A percentile compares a stretch with the other conserved stretches of the same genome.
These are phyloP conservation scores for Percopsis omiscomaycus DNA, from an alignment of 2,797 vertebrate genomes.

Conservation along the genomic window DNA sequence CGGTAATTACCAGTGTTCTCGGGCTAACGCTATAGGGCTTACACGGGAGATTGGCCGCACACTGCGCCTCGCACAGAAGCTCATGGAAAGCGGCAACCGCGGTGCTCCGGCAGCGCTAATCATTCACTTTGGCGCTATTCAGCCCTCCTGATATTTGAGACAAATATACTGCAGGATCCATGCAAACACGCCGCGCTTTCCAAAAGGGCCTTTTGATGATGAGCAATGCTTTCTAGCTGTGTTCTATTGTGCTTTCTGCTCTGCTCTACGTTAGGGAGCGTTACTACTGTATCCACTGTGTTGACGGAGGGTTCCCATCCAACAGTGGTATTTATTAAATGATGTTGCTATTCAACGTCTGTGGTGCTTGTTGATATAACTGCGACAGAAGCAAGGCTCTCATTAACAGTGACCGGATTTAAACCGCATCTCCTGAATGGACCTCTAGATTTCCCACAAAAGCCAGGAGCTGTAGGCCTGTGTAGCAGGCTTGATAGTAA, in stretches of 20 bases:
- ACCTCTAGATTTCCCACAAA: slow-evolving; percentile 30
- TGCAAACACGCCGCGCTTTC: too few relatives aligned
- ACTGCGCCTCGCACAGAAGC: background rate
- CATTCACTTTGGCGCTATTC: background rate
- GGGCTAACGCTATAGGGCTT: slow-evolving; percentile 26
- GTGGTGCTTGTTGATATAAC: slow-evolving; percentile 28
- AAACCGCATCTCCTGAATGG: slow-evolving; percentile 49
- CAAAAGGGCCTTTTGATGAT: too few relatives aligned
- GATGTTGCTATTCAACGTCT: slow-evolving; percentile 41
- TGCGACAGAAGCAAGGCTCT: slow-evolving; percentile 31
- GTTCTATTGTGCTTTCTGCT: too few relatives aligned
- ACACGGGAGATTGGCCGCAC: background rate
- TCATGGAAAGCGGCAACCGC: background rate
- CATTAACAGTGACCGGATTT: slow-evolving; percentile 35
- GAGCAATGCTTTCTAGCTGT: too few relatives aligned
- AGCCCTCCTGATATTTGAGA: too few relatives aligned
- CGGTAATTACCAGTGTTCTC: slow-evolving; percentile 55
- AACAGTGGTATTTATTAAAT: slow-evolving; percentile 11
- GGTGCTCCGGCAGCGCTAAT: background rate
- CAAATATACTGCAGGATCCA: too few relatives aligned
- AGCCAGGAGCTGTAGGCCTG: slow-evolving; percentile 14
- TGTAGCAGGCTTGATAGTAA: slow-evolving; percentile 37
- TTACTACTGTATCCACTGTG: slow-evolving; percentile 7
- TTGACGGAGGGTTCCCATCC: slow-evolving; percentile 19
- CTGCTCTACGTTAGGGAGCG: too few relatives aligned